phyloP scores from a whole-genome alignment of 1,140 invertebrate species.

The Battus philenor region DNA sequence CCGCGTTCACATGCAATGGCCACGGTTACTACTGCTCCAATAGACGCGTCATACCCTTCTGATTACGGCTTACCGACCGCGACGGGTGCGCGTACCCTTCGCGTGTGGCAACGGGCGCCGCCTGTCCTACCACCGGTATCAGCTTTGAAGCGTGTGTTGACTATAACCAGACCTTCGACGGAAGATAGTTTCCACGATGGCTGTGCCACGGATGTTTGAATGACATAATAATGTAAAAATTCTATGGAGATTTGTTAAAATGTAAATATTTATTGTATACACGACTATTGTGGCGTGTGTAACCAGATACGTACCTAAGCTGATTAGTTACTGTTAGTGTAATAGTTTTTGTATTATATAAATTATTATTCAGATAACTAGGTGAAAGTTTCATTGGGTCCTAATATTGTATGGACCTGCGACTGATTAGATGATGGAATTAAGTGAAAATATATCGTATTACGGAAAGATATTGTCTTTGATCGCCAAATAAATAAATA shows the following conservation, averaged over 20 bases:
- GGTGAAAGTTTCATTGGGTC: slow-evolving; percentile 66
- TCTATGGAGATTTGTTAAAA: slow-evolving; percentile 42
- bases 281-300: slow-evolving; percentile 28
- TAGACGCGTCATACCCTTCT: slow-evolving; percentile 79
- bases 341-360: slow-evolving; percentile 73
- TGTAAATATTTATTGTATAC: slow-evolving; percentile 49
- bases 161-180: slow-evolving; percentile 87
- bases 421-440: slow-evolving; percentile 71
- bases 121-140: slow-evolving; percentile 89
- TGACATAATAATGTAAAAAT: slow-evolving; percentile 35
- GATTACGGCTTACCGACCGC: slow-evolving; percentile 84
- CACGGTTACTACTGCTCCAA: slow-evolving; percentile 31
- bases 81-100: slow-evolving; percentile 84
- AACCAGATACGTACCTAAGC: slow-evolving; percentile 45
- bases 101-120: slow-evolving; percentile 90
- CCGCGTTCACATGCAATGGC: slow-evolving; percentile 63
- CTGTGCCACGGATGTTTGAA: slow-evolving; percentile 91
- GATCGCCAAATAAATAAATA: slow-evolving; percentile 69
- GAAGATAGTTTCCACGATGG: slow-evolving; percentile 95
- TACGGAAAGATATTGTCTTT: slow-evolving; percentile 64
- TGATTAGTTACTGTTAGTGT: slow-evolving; percentile 39
- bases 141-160: slow-evolving; percentile 85
- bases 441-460: slow-evolving; percentile 67
- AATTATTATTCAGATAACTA: slow-evolving; percentile 64
- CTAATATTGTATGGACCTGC: slow-evolving; percentile 47